A percentile compares a stretch with the other conserved stretches of the same genome.
phyloP scores from a whole-genome alignment of 1,140 invertebrate genomes.

The Druon quercuslanigerum region DNA sequence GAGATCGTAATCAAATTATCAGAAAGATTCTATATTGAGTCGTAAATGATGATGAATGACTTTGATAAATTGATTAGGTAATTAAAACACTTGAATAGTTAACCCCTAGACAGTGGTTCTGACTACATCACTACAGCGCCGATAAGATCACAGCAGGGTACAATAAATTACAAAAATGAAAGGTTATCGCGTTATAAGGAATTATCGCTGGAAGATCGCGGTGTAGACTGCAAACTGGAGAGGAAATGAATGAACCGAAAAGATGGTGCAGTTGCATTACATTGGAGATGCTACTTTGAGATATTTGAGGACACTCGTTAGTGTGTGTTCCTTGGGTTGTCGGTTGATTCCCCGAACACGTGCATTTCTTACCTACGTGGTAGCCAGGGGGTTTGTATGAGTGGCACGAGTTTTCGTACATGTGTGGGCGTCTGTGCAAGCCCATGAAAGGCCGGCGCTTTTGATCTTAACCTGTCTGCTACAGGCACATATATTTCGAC shows the following conservation, averaged over 20 bases:
- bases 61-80: too few relatives aligned
- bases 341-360: conserved; percentile 13
- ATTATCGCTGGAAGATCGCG: neutral
- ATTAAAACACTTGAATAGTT: too few relatives aligned
- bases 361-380: conserved; percentile 29
- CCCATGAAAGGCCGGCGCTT: neutral
- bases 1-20: too few relatives aligned
- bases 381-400: neutral
- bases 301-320: conserved; percentile 29
- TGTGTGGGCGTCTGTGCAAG: conserved; percentile 8
- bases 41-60: too few relatives aligned
- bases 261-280: conserved; percentile 10
- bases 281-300: conserved; percentile 26
- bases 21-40: too few relatives aligned
- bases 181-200: neutral
- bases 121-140: too few relatives aligned
- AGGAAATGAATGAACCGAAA: conserved; percentile 25
- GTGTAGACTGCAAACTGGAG: neutral
- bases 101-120: too few relatives aligned
- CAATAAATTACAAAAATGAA: neutral
- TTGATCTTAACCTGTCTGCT: conserved; percentile 18
- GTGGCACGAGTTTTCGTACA: conserved; percentile 19
- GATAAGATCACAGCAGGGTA: neutral
- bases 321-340: conserved; percentile 17
- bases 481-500: conserved; percentile 9